phyloP scores from a whole-genome alignment of 1,140 invertebrate species.

The Colletes latitarsis region DNA sequence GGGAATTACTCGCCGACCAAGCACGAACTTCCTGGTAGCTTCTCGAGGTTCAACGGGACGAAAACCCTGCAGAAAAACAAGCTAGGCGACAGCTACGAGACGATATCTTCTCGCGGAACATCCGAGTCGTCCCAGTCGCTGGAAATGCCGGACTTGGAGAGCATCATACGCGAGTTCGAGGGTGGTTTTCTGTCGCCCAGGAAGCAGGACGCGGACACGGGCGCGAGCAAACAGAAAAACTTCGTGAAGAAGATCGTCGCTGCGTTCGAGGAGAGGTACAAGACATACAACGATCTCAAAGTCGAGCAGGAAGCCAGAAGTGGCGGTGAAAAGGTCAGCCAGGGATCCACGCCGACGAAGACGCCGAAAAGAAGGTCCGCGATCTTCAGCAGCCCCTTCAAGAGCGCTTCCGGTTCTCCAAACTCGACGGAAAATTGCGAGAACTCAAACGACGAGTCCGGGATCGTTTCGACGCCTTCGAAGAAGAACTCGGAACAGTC shows the following conservation, averaged over 20 bases:
- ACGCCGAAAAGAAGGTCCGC: background rate
- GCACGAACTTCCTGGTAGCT: background rate
- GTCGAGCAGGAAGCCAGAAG: background rate
- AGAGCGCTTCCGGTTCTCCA: background rate
- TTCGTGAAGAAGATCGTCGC: slow-evolving; percentile 70
- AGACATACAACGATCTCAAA: background rate
- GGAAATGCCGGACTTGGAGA: slow-evolving; percentile 49
- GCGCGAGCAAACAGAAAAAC: slow-evolving; percentile 6
- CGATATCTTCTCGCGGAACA: background rate
- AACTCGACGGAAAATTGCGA: too few species aligned
- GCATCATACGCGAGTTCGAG: slow-evolving; percentile 65
- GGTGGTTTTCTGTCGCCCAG: slow-evolving; percentile 46
- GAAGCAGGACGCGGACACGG: background rate
- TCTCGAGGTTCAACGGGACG: background rate
- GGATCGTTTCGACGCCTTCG: background rate
- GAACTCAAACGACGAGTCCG: background rate
- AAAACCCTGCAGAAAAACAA: background rate
- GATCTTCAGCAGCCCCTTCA: background rate
- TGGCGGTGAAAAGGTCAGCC: background rate
- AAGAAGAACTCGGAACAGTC: background rate
- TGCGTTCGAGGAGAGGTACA: slow-evolving; percentile 64
- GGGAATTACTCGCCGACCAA: slow-evolving; percentile 22
- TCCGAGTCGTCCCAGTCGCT: background rate
- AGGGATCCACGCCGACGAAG: accelerated
- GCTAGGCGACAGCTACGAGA: background rate